Percentiles rank a stretch among this genome's conserved stretches.
phyloP scores from a whole-genome alignment of 2,888 invertebrate genomes.

The Agrypnus murinus region DNA sequence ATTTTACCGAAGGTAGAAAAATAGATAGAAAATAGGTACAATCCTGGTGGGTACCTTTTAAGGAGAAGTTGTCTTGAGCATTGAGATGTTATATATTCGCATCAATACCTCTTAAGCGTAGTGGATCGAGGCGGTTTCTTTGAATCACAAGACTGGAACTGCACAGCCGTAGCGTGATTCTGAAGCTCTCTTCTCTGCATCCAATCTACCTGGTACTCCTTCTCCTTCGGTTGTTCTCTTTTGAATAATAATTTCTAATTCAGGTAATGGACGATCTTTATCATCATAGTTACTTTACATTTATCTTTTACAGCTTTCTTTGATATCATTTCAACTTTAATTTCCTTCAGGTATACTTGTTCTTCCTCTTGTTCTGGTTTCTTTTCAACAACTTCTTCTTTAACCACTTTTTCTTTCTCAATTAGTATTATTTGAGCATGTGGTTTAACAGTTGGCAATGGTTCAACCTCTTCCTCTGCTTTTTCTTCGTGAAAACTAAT shows the following conservation, averaged over 20 bases:
- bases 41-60: no score
- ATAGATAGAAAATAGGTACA: no score
- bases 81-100: no score
- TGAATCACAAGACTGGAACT: no score
- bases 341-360: constrained; percentile 73
- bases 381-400: constrained; percentile 58
- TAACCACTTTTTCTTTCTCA: constrained; percentile 62
- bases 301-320: constrained; percentile 71
- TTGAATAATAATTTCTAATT: constrained; percentile 76
- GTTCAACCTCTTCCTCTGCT: constrained; percentile 58
- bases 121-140: no score
- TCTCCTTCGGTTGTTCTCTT: constrained; percentile 73
- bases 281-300: constrained; percentile 72
- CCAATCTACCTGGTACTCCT: no score
- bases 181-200: no score
- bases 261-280: constrained; percentile 74
- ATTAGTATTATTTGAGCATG: constrained; percentile 72
- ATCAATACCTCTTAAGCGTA: no score
- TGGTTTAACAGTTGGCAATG: constrained; percentile 67
- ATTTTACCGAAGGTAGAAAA: no score
- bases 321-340: constrained; percentile 74
- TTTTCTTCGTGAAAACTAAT: constrained; percentile 51
- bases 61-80: no score
- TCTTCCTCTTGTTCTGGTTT: constrained; percentile 62
- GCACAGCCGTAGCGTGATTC: no score